Base-by-base conservation (phyloP, 1,140 invertebrate genomes). In the Druon quercuslanigerum region DNA sequence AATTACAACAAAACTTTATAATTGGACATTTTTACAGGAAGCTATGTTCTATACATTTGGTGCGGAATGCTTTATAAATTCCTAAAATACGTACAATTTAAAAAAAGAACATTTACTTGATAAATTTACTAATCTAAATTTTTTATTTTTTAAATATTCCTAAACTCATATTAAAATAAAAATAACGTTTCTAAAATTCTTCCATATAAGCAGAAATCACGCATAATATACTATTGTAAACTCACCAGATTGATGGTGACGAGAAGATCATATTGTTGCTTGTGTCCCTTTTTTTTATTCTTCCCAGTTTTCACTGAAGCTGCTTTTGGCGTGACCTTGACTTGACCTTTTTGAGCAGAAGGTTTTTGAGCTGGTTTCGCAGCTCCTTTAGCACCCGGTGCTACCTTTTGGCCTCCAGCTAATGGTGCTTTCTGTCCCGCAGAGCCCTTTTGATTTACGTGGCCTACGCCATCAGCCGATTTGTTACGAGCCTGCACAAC, bases 201-300 rank as follows among this genome's bases (percentile, higher is more conserved):
- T 33, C 2, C 5, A 33, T 33, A 33, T 33, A 33, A 33, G 25
- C 25, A 33, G 25, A 33, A 33, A 33, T 33, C 25, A 33, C 5
- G 25, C 25, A 33, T 33, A 5, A 19, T 20, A 16, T 20, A 14
- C n/a, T 51, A 14, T 56, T 56, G 5, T 50, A 52, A 54, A 91
- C 95, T 95, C 85, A 96, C 96, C 92, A 97, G 88, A 89, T 96
- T 95, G 80, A 97, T 96, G 75, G 94, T 96, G 76, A 96, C 96
- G 78, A 95, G 94, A 50, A 96, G 93, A 85, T 97, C 96, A 82
- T 96, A 95, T 84, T 96, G 95, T 85, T 96, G 95, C 82, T 96
- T 94, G 83, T 95, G 94, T 82, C 96, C 95, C 33, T 95, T 95
- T 88, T 96, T 96, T 88, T 95, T 95, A 83, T 94, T 94, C 89